Evolutionary conservation across 2,797 vertebrate species (phyloP), one percentile per base, ranked within the genome.

Genomic region (Dryobates pubescens): DNA sequence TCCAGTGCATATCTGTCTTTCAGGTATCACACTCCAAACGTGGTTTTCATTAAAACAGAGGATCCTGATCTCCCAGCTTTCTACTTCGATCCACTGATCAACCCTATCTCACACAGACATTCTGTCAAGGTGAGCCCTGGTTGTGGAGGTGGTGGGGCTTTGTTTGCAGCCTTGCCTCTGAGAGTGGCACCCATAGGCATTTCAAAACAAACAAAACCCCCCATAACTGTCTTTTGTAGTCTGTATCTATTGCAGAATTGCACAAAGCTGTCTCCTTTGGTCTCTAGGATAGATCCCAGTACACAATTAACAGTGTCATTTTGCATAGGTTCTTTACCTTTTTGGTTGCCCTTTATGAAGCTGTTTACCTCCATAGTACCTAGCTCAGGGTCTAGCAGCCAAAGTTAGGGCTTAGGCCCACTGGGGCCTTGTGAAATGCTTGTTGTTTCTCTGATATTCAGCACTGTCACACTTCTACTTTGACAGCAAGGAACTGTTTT

Each of bases 41-140:
- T 99, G 56, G 99, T 99, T 62, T 99, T 99, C 85, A 99, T 99
- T 97, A 99, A 99, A 97, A 99, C 99, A 0, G 99, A 99, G 95
- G 99, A 99, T 97, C 99, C 99, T 30, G 99, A 99, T 96, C 98
- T 99, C 74, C 99, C 99, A 19, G 99, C 99, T 7, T 99, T 99
- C 97, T 99, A 99, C 97, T 99, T 99, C 4, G 99, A 99, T 88
- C 99, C 99, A 0, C 97, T 99, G 93, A 99, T 99, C 97, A 99
- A 99, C 95, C 99, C 99, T 34, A 99, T 99, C 93, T 99, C 99
- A 74, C 99, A 99, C 96, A 98, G 99, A 84, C 99, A 99, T 93
- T 99, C 99, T 30, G 99, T 99, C 84, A 99, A 99, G 98, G 99
- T 99, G 78, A 93, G 20, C 20, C 6, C 13, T 20, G 0, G 0